Evolutionary conservation across 1,140 invertebrate genomes (phyloP), one percentile per base, ranked within the genome.

Genomic region (Daktulosphaira vitifoliae): DNA sequence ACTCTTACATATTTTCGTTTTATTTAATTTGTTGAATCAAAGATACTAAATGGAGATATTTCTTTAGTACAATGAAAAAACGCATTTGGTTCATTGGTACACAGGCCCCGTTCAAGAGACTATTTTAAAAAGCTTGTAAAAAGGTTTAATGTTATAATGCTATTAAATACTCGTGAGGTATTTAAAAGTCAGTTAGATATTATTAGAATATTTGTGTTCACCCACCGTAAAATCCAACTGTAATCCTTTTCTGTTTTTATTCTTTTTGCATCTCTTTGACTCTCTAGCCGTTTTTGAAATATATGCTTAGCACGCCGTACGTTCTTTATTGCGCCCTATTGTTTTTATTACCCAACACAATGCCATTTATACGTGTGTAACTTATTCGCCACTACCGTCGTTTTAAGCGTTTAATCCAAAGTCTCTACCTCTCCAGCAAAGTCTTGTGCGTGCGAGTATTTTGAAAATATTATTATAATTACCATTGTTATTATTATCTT

Each of bases 321-420:
- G 37, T 15, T 62, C 56, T 62, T 62, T 62, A 62, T 62, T 48
- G 42, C 56, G 16, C 56, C 56, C 56, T 62, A 62, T 62, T 62
- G 56, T 62, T 62, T 62, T 62, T 62, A 62, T 33, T 62, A 39
- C 42, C 25, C 2, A 23, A 44, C n/a, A 44, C 39, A 44, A 44
- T 23, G n/a, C 23, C 33, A 37, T 52, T 49, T 49, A 15, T 33
- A 37, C 9, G 16, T 46, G 9, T 8, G 37, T 23, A 54, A 23
- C 37, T 26, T 18, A 49, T 49, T 11, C 37, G 23, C 13, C 39
- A 25, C 5, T 23, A n/a, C n/a, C 16, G 25, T 11, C 42, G 42
- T 59, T 39, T 46, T 59, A 33, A 59, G 37, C 53, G 38, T 56
- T 59, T 59, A 59, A 59, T 59, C 53, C 38, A 33, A 11, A 6